phyloP scores from a whole-genome alignment of 2,113 vertebrate species.

The Oostethus manadensis region DNA sequence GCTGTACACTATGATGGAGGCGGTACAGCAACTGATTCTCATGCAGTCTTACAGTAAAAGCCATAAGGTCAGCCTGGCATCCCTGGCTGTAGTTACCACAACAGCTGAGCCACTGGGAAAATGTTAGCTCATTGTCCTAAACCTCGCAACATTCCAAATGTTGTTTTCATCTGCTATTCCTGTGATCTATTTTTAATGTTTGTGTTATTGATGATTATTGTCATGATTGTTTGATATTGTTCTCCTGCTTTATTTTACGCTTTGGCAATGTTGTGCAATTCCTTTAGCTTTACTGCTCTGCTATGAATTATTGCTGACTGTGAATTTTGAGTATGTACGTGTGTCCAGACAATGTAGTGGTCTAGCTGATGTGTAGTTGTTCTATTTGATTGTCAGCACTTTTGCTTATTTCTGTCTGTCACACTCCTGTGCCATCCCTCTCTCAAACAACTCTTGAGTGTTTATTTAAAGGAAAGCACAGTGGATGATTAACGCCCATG shows the following conservation, averaged over 20 bases:
- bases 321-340: conserved; percentile 45
- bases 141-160: conserved; percentile 53
- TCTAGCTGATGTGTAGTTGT: conserved; percentile 56
- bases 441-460: conserved; percentile 17
- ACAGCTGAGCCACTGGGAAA: conserved; percentile 26
- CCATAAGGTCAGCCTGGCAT: conserved; percentile 45
- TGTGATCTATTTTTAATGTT: conserved; percentile 38
- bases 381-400: conserved; percentile 42
- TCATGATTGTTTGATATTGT: conserved; percentile 8
- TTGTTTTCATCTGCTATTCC: conserved; percentile 48
- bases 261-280: conserved; percentile 51
- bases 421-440: conserved; percentile 27
- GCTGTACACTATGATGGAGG: conserved; percentile 23
- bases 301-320: conserved; percentile 58
- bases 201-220: conserved; percentile 38
- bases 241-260: conserved; percentile 27
- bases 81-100: conserved; percentile 21
- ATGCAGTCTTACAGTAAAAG: conserved; percentile 40
- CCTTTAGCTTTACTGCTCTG: conserved; percentile 46
- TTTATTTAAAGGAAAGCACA: conserved; percentile 64
- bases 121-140: conserved; percentile 29
- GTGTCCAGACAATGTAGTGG: conserved; percentile 51
- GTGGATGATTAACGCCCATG: conserved; percentile 60
- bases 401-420: conserved; percentile 32
- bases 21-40: conserved; percentile 27